Conservation (phyloP, 2,113 vertebrate species). For the Uria lomvia region DNA sequence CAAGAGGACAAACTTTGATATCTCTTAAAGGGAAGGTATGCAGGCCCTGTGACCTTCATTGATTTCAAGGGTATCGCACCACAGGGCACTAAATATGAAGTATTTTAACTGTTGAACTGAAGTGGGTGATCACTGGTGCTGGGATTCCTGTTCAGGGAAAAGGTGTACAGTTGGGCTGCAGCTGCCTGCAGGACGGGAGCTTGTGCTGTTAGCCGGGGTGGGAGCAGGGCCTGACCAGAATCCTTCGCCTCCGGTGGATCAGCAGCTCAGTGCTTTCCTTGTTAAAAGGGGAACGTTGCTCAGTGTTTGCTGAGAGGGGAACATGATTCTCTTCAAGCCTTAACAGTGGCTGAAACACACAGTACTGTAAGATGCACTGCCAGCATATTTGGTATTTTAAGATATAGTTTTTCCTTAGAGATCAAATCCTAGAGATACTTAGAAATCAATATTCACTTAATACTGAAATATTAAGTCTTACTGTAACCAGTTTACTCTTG, state of each 20-base stretch:
- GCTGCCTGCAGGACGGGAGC: conserved; percentile 27
- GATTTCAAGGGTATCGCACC: neutral
- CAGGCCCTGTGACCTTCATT: neutral
- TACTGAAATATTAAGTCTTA: conserved; percentile 14
- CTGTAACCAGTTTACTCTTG: neutral
- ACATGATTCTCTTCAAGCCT: conserved; percentile 49
- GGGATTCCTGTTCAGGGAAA: neutral
- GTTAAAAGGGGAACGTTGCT: neutral
- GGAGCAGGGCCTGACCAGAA: neutral
- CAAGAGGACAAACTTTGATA: neutral
- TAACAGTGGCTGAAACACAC: conserved; percentile 59
- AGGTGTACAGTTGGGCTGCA: neutral
- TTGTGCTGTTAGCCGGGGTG: neutral
- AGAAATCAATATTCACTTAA: too few species aligned
- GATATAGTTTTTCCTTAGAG: conserved; percentile 43
- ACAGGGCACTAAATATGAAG: neutral
- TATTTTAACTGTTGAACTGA: neutral
- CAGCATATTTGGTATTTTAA: conserved; percentile 62
- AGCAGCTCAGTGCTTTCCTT: neutral
- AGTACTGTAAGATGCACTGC: conserved; percentile 64
- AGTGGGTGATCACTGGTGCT: neutral
- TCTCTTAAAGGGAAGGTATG: neutral
- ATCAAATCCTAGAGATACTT: neutral
- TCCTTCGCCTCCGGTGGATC: neutral
- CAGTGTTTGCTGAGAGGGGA: conserved; percentile 20